A percentile compares a stretch with the other conserved stretches of the same genome.
These are phyloP conservation scores for Trichomycterus rosablanca DNA, from an alignment of 2,113 vertebrate genomes.

Conservation along the genomic window DNA sequence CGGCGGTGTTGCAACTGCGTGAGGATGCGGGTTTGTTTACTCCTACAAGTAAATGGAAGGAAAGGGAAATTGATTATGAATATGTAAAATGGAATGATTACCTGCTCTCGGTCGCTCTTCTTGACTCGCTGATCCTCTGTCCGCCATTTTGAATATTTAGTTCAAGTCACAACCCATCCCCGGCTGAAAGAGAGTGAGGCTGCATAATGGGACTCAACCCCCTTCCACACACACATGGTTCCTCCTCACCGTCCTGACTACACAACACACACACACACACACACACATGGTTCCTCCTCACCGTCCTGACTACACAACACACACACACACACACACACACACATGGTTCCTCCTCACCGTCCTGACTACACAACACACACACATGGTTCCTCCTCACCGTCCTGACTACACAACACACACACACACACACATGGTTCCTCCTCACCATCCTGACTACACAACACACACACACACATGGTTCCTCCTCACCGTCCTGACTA, in stretches of 20 bases:
- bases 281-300: too few species aligned
- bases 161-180: conserved; percentile 65
- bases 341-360: too few species aligned
- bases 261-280: background rate
- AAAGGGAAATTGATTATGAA: conserved; percentile 74
- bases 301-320: too few species aligned
- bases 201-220: background rate
- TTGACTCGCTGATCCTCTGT: conserved; percentile 82
- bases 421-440: too few species aligned
- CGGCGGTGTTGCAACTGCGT: too few species aligned
- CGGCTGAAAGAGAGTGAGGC: conserved; percentile 1
- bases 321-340: too few species aligned
- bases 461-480: too few species aligned
- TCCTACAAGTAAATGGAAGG: conserved; percentile 38
- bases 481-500: too few species aligned
- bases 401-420: too few species aligned
- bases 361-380: too few species aligned
- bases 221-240: background rate
- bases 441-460: too few species aligned
- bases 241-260: background rate
- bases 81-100: conserved; percentile 86
- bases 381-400: too few species aligned
- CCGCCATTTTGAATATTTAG: conserved; percentile 89
- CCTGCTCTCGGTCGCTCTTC: conserved; percentile 81
- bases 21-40: background rate